phyloP scores from a whole-genome alignment of 1,140 invertebrate species.

The Papilio xuthus region DNA sequence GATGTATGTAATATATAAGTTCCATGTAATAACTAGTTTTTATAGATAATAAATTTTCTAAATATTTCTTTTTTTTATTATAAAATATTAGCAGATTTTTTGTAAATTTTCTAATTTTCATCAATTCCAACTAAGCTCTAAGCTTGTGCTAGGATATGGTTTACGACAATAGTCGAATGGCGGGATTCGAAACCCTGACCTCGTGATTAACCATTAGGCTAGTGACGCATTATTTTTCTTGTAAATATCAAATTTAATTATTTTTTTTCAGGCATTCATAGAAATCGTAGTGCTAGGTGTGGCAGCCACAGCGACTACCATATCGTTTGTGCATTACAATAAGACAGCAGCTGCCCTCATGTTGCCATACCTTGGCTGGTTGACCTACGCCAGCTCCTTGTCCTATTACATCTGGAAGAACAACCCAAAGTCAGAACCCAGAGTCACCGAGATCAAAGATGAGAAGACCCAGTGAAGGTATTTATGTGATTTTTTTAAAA shows the following conservation, averaged over 20 bases:
- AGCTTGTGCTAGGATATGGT: too few species aligned
- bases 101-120: too few species aligned
- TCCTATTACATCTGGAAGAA: slow-evolving; percentile 87
- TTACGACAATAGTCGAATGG: too few species aligned
- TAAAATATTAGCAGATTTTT: background rate
- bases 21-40: too few species aligned
- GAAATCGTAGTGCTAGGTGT: slow-evolving; percentile 86
- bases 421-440: slow-evolving; percentile 84
- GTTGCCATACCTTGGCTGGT: slow-evolving; percentile 91
- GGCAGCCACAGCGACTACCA: slow-evolving; percentile 84
- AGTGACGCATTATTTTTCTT: background rate
- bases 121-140: too few species aligned
- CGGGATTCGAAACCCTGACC: too few species aligned
- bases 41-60: too few species aligned
- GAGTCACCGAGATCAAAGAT: slow-evolving; percentile 44
- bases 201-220: too few species aligned
- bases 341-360: slow-evolving; percentile 86
- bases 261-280: slow-evolving; percentile 85
- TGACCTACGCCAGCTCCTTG: slow-evolving; percentile 86
- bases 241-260: slow-evolving; percentile 30
- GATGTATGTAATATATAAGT: too few species aligned
- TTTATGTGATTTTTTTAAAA: background rate
- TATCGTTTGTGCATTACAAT: slow-evolving; percentile 87
- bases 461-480: slow-evolving; percentile 51
- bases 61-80: too few species aligned